A percentile compares a stretch with the other conserved stretches of the same genome.
These are phyloP conservation scores for Scaptomyza caliginosa DNA, from an alignment of 2,888 invertebrate genomes.

Conservation along the genomic window DNA sequence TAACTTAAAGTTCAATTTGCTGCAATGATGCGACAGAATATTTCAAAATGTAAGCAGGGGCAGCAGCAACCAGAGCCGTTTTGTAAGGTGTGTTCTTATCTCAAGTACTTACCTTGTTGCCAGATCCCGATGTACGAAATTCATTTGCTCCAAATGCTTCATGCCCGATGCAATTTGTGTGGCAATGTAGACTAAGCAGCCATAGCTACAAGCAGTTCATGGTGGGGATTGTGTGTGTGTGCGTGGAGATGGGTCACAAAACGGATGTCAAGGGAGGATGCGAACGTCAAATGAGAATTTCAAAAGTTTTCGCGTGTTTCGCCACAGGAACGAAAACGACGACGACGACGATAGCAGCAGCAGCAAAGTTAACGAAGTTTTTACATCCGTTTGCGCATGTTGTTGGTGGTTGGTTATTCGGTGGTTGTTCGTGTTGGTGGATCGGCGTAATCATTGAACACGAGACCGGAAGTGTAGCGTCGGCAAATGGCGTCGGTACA, in stretches of 20 bases:
- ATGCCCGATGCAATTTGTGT: constrained; percentile 95
- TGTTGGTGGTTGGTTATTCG: constrained; percentile 57
- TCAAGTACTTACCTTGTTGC: constrained; percentile 88
- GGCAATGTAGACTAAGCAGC: constrained; percentile 93
- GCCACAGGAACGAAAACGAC: constrained; percentile 34
- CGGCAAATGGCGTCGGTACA: constrained; percentile 78
- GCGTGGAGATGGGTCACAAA: constrained; percentile 23
- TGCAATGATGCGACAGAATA: constrained; percentile 54
- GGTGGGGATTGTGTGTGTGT: not conserved
- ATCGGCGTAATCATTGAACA: constrained; percentile 78
- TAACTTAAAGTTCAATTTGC: constrained; percentile 63
- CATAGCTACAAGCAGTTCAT: constrained; percentile 86
- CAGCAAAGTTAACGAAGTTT: constrained; percentile 81
- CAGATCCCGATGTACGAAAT: constrained; percentile 94
- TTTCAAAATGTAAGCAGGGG: constrained; percentile 10
- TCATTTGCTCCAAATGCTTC: constrained; percentile 94
- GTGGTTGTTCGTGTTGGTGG: constrained; percentile 50
- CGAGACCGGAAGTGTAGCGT: constrained; percentile 81
- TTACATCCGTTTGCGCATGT: constrained; percentile 76
- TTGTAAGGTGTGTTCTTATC: constrained; percentile 40
- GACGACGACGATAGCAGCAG: constrained; percentile 28
- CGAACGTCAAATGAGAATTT: constrained; percentile 68
- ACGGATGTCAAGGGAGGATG: constrained; percentile 61
- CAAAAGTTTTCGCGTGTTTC: constrained; percentile 71
- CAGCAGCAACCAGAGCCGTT: constrained; percentile 4